Evolutionary conservation across 2,888 invertebrate species (phyloP).

Genomic region (Caenorhabditis plicata): DNA sequence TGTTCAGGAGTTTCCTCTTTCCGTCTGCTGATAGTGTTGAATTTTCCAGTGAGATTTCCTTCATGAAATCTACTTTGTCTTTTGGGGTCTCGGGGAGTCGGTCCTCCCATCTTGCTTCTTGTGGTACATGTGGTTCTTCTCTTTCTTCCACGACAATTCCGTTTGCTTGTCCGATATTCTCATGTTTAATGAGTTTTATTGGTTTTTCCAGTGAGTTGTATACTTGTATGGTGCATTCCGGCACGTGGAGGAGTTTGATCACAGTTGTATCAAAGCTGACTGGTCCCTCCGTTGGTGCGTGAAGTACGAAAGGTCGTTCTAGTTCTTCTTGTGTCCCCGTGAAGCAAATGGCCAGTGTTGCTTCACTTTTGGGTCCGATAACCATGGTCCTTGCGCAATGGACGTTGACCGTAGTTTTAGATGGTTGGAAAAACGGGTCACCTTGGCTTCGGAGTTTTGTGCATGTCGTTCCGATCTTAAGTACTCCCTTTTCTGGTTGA

Average conservation of each 20-base stretch:
- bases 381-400: not conserved
- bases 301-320: not conserved
- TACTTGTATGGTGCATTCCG: not conserved
- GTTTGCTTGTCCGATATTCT: not conserved
- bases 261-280: too few species aligned
- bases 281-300: not conserved
- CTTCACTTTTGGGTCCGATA: not conserved
- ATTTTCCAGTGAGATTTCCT: not conserved
- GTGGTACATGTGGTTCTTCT: not conserved
- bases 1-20: not conserved
- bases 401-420: not conserved
- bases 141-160: not conserved
- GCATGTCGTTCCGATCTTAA: not conserved
- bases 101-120: not conserved
- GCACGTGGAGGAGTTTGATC: too few species aligned
- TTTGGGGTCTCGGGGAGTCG: not conserved
- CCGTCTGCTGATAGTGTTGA: not conserved
- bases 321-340: not conserved
- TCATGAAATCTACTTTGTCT: not conserved
- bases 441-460: not conserved
- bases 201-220: not conserved
- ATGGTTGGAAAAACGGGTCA: not conserved
- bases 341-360: too few species aligned
- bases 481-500: not conserved
- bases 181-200: not conserved